Conservation (phyloP, 2,797 vertebrate genomes). For the Semaprochilodus insignis region DNA sequence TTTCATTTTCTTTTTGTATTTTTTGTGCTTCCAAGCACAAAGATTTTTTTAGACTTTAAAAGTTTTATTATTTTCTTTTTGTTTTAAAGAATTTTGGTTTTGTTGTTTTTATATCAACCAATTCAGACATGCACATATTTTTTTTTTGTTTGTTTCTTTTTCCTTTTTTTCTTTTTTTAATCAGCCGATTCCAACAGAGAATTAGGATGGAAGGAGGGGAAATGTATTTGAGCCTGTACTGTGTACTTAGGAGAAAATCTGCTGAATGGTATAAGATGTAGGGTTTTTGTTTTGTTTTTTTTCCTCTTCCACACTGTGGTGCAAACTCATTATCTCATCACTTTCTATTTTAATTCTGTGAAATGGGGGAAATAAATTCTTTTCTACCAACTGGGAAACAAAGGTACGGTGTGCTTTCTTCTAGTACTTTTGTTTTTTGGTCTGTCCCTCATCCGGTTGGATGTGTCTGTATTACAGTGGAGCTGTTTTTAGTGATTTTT, state of each 20-base stretch:
- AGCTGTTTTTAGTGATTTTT: too few relatives aligned
- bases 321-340: conserved; percentile 74
- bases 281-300: conserved; percentile 64
- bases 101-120: conserved; percentile 79
- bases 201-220: conserved; percentile 52
- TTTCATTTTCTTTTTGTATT: conserved; percentile 48
- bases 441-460: neutral
- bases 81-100: conserved; percentile 82
- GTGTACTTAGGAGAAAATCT: conserved; percentile 62
- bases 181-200: conserved; percentile 38
- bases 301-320: conserved; percentile 69
- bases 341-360: conserved; percentile 81
- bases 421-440: neutral
- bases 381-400: conserved; percentile 75
- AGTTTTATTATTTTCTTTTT: conserved; percentile 81
- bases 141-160: conserved; percentile 77
- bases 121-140: conserved; percentile 62
- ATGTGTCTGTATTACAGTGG: neutral
- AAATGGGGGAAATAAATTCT: conserved; percentile 79
- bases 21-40: conserved; percentile 79
- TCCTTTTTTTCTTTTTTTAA: conserved; percentile 74
- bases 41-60: conserved; percentile 82
- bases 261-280: conserved; percentile 71
- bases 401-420: conserved; percentile 5
- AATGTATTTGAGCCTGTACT: conserved; percentile 66